phyloP scores from a whole-genome alignment of 92 coral and sea anemone species.

The Parazoanthus swiftii region DNA sequence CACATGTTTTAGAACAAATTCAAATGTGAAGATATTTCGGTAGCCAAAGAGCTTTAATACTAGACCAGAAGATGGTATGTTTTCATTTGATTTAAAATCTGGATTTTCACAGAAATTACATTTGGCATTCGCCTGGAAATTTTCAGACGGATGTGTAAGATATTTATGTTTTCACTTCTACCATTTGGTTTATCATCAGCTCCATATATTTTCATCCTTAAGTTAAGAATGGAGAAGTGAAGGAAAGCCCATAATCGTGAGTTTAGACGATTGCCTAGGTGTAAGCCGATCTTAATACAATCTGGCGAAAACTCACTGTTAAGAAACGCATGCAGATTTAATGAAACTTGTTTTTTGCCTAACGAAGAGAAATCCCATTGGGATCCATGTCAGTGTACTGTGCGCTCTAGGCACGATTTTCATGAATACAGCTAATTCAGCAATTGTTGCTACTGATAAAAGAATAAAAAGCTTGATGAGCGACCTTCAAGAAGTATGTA shows the following conservation, averaged over 20 bases:
- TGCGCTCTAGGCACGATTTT: conserved; percentile 44
- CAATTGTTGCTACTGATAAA: conserved; percentile 45
- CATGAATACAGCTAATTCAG: conserved; percentile 46
- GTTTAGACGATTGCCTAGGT: conserved; percentile 55
- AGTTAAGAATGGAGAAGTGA: conserved; percentile 56
- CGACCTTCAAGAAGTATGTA: conserved; percentile 29
- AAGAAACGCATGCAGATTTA: conserved; percentile 55
- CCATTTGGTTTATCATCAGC: conserved; percentile 44
- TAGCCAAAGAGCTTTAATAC: conserved; percentile 17
- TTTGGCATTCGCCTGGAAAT: conserved; percentile 27
- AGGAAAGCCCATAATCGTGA: conserved; percentile 37
- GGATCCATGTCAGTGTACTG: conserved; percentile 51
- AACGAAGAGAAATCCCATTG: conserved; percentile 61
- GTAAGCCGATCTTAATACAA: neutral
- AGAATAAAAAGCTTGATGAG: conserved; percentile 37
- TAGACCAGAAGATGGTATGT: conserved; percentile 15
- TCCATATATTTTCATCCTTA: conserved; percentile 46
- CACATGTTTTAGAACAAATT: conserved; percentile 40
- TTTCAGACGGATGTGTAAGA: conserved; percentile 13
- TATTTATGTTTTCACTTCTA: conserved; percentile 14
- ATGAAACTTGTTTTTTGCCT: conserved; percentile 54
- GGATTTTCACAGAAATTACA: conserved; percentile 28
- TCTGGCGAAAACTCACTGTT: conserved; percentile 45
- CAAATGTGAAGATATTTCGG: conserved; percentile 38
- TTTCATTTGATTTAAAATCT: conserved; percentile 41